Percentiles rank a stretch among this genome's conserved stretches.
These are phyloP conservation scores for Spisula subtruncata DNA, from an alignment of 2,888 invertebrate genomes.

Conservation along the genomic window DNA sequence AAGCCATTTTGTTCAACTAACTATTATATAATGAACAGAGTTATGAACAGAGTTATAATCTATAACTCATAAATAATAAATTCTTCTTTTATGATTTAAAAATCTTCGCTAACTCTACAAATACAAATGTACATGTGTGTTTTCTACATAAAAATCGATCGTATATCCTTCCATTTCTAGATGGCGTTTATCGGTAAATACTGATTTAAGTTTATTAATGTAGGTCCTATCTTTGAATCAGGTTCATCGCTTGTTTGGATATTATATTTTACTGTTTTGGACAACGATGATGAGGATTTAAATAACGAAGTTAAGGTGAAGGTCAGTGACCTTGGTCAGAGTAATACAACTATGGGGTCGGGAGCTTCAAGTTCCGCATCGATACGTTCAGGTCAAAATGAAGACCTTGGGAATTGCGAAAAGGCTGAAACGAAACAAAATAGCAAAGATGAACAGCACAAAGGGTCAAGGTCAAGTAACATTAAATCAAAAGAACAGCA, in stretches of 20 bases:
- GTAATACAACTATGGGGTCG: slow-evolving; percentile 3
- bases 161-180: neutral
- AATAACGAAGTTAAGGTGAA: neutral
- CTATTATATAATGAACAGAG: neutral
- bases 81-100: neutral
- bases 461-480: slow-evolving; percentile 22
- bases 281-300: neutral
- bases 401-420: neutral
- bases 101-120: neutral
- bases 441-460: neutral
- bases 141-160: neutral
- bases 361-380: neutral
- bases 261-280: too few species aligned
- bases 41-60: neutral
- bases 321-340: too few species aligned
- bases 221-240: neutral
- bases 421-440: neutral
- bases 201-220: neutral
- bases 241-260: neutral
- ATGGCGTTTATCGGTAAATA: neutral
- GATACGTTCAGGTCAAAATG: neutral
- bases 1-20: neutral
- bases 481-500: slow-evolving; percentile 28
- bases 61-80: neutral
- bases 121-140: neutral